A percentile compares a stretch with the other conserved stretches of the same genome.
Conservation (phyloP, 2,888 invertebrate genomes). For the Baronia brevicornis region DNA sequence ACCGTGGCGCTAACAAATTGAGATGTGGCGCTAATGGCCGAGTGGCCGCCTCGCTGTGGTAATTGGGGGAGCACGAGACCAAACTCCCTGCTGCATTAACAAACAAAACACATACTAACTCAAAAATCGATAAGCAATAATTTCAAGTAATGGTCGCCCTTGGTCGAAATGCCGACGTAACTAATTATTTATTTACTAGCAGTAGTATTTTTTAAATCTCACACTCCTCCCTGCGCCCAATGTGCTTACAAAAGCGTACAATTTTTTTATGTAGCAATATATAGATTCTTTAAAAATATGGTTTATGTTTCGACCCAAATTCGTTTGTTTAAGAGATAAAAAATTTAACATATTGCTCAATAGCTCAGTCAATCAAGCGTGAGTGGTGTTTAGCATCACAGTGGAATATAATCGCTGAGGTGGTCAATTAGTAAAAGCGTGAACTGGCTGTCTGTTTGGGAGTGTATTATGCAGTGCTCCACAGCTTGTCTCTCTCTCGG, state of each 20-base stretch:
- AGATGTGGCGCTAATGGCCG: slow-evolving; percentile 36
- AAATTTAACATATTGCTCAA: slow-evolving; percentile 42
- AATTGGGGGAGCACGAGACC: slow-evolving; percentile 39
- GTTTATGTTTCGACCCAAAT: slow-evolving; percentile 26
- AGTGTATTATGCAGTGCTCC: slow-evolving; percentile 37
- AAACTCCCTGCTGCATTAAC: slow-evolving; percentile 29
- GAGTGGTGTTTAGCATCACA: slow-evolving; percentile 49
- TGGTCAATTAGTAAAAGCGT: slow-evolving; percentile 70
- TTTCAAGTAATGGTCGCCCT: slow-evolving; percentile 15
- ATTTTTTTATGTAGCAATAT: slow-evolving; percentile 4
- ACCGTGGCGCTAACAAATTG: slow-evolving; percentile 38
- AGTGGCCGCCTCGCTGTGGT: slow-evolving; percentile 25
- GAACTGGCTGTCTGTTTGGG: slow-evolving; percentile 64
- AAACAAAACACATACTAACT: slow-evolving; percentile 27
- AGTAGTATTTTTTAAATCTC: too few relatives aligned
- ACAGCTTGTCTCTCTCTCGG: slow-evolving; percentile 27
- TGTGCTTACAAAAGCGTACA: too few relatives aligned
- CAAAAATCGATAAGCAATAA: slow-evolving; percentile 31
- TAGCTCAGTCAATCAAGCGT: slow-evolving; percentile 53
- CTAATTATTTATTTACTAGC: too few relatives aligned
- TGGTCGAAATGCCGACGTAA: too few relatives aligned
- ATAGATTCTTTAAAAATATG: slow-evolving; percentile 13
- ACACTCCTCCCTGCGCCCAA: too few relatives aligned
- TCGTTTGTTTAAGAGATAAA: slow-evolving; percentile 27
- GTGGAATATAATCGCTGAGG: slow-evolving; percentile 54